Evolutionary conservation across 2,113 vertebrate genomes (phyloP).

Genomic region (Pelusios castaneus): DNA sequence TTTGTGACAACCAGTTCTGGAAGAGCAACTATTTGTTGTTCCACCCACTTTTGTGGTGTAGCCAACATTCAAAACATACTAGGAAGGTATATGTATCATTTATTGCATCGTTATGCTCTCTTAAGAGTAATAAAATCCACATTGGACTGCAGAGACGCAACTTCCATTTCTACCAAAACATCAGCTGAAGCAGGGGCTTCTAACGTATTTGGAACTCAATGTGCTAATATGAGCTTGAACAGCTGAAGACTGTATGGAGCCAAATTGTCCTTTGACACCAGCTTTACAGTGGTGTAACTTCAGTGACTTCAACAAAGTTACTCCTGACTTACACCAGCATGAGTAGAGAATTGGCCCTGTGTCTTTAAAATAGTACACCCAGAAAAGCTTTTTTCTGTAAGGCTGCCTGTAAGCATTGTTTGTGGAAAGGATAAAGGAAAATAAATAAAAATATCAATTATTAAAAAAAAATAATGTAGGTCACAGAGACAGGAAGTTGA

Average conservation of each 20-base stretch:
- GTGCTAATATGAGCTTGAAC: slow-evolving; percentile 66
- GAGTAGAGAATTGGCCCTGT: not conserved
- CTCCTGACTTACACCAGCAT: not conserved
- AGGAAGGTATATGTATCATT: slow-evolving; percentile 71
- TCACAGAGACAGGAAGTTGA: fast-evolving
- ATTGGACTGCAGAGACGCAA: slow-evolving; percentile 63
- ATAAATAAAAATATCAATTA: not conserved
- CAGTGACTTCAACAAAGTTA: not conserved
- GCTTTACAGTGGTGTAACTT: slow-evolving; percentile 37
- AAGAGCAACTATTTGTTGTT: slow-evolving; percentile 65
- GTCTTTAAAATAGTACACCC: fast-evolving
- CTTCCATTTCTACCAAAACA: slow-evolving; percentile 72
- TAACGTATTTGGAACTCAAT: slow-evolving; percentile 61
- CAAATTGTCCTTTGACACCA: slow-evolving; percentile 67
- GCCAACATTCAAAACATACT: slow-evolving; percentile 63
- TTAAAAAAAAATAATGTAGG: not conserved
- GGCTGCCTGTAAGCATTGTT: not conserved
- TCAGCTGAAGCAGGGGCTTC: slow-evolving; percentile 66
- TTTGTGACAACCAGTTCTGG: slow-evolving; percentile 32
- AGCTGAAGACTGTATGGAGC: slow-evolving; percentile 48
- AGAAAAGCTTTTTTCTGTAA: not conserved
- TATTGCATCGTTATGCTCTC: slow-evolving; percentile 61
- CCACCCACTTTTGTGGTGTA: slow-evolving; percentile 67
- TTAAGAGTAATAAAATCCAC: slow-evolving; percentile 68
- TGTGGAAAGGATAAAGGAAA: not conserved